Evolutionary conservation across 1,140 invertebrate genomes (phyloP).

Genomic region (Aricia agestis): DNA sequence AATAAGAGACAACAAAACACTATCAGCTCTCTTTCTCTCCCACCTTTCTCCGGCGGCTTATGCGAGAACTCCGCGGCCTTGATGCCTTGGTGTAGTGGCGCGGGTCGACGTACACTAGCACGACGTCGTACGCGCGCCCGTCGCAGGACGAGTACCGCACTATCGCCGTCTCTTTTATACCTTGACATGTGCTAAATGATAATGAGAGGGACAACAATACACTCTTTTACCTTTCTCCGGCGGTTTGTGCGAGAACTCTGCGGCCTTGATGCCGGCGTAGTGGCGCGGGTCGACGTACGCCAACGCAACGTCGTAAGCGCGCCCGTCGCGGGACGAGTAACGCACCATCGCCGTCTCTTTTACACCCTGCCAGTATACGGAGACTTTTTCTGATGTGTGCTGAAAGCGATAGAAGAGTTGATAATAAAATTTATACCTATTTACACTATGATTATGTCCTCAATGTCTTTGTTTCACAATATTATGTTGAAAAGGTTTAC

Average conservation of each 20-base stretch:
- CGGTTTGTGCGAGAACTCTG: slow-evolving; percentile 43
- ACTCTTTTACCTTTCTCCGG: slow-evolving; percentile 47
- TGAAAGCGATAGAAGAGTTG: slow-evolving; percentile 26
- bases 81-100: slow-evolving; percentile 43
- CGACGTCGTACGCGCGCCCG: slow-evolving; percentile 64
- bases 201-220: too few species aligned
- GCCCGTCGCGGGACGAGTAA: slow-evolving; percentile 58
- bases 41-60: slow-evolving; percentile 51
- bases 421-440: too few species aligned
- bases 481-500: too few species aligned
- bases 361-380: slow-evolving; percentile 54
- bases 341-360: slow-evolving; percentile 57
- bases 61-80: slow-evolving; percentile 46
- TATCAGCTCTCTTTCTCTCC: too few species aligned
- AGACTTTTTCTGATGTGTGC: slow-evolving; percentile 48
- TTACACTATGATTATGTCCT: too few species aligned
- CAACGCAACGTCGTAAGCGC: slow-evolving; percentile 65
- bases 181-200: slow-evolving; percentile 32
- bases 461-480: too few species aligned
- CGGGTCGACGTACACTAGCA: slow-evolving; percentile 55
- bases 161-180: slow-evolving; percentile 52
- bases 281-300: slow-evolving; percentile 51
- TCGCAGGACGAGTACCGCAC: slow-evolving; percentile 60
- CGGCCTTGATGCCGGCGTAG: slow-evolving; percentile 43
- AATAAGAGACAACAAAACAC: too few species aligned